These are phyloP conservation scores for Polypedilum vanderplanki DNA, from an alignment of 1,140 invertebrate genomes.

Conservation along the genomic window DNA sequence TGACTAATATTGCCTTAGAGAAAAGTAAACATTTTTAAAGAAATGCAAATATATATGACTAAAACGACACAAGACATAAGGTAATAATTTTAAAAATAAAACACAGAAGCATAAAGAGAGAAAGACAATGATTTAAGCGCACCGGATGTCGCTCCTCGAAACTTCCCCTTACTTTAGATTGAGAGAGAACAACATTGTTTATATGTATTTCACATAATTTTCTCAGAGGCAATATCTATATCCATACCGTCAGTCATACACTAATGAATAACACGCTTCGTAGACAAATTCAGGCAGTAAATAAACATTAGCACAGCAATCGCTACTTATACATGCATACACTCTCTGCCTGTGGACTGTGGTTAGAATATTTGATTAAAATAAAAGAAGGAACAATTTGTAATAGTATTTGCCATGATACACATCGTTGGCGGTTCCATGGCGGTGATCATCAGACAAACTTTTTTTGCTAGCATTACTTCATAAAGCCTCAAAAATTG, in stretches of 20 bases:
- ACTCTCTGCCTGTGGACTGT: not conserved
- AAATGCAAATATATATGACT: not conserved
- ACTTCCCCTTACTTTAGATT: not conserved
- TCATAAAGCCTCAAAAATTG: not conserved
- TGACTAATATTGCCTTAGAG: no score
- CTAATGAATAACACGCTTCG: slow-evolving; percentile 11
- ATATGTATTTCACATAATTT: slow-evolving; percentile 9
- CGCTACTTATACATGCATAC: not conserved
- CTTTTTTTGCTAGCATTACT: not conserved
- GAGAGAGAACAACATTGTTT: no score
- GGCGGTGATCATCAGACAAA: not conserved
- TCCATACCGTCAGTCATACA: slow-evolving; percentile 5
- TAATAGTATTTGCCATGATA: no score
- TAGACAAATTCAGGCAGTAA: slow-evolving; percentile 3
- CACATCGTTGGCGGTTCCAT: slow-evolving; percentile 2
- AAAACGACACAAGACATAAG: not conserved
- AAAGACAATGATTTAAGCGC: slow-evolving; percentile 23
- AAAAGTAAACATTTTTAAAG: not conserved
- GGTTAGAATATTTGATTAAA: not conserved
- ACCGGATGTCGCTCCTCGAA: slow-evolving; percentile 26
- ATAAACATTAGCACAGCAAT: slow-evolving; percentile 9
- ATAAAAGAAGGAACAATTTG: no score
- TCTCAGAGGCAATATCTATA: not conserved
- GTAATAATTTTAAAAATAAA: not conserved
- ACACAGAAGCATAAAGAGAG: not conserved